Conservation (phyloP, 2,113 vertebrate genomes). For the Mustela nigripes region DNA sequence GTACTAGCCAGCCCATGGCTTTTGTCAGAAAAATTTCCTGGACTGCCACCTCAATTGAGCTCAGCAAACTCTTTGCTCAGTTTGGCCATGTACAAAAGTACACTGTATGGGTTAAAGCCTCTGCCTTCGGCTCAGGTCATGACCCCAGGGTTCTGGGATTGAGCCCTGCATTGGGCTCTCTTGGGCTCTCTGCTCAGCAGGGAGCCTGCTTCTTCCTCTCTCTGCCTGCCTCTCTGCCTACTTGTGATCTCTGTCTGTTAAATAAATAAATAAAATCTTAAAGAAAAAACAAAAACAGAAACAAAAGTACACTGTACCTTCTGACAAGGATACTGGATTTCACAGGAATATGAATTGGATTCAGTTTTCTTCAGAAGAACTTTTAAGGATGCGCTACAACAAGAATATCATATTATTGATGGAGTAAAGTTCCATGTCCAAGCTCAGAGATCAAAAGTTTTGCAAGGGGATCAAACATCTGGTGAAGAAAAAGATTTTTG, state of each 20-base stretch:
- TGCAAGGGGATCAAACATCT: constrained; percentile 50
- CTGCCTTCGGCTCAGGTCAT: too few relatives aligned
- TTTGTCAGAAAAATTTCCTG: background rate
- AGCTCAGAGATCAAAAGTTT: background rate
- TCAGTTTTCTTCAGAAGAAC: constrained; percentile 87
- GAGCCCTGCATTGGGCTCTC: too few relatives aligned
- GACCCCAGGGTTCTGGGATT: too few relatives aligned
- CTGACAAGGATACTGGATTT: constrained; percentile 93
- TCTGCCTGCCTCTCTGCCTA: too few relatives aligned
- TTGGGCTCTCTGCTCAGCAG: too few relatives aligned
- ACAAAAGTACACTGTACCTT: background rate
- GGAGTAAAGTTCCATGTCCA: constrained; percentile 88
- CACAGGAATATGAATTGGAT: constrained; percentile 94
- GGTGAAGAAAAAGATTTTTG: constrained; percentile 68
- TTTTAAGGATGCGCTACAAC: constrained; percentile 91
- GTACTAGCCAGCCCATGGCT: background rate
- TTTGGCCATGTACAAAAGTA: background rate
- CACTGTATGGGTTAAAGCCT: background rate
- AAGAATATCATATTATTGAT: constrained; percentile 93
- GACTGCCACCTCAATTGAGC: background rate
- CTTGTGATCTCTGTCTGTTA: too few relatives aligned
- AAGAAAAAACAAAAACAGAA: too few relatives aligned
- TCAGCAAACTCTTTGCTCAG: background rate
- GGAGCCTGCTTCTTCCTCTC: too few relatives aligned
- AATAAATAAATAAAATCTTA: too few relatives aligned